phyloP scores from a whole-genome alignment of 2,113 vertebrate genomes.

The Indicator maculatus region DNA sequence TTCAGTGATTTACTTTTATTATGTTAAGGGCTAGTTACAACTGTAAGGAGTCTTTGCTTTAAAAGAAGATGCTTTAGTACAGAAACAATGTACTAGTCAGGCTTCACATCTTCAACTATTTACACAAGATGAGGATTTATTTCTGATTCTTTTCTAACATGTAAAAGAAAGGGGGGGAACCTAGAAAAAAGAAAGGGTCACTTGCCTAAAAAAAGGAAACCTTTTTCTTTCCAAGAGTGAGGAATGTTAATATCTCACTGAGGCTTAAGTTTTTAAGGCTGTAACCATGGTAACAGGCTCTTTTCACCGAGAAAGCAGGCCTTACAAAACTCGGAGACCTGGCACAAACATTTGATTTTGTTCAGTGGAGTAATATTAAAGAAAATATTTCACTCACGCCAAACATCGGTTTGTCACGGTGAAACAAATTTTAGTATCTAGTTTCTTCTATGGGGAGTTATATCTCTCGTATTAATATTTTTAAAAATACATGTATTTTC shows the following conservation, averaged over 20 bases:
- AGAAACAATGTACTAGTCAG: slow-evolving; percentile 59
- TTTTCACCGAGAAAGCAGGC: slow-evolving; percentile 81
- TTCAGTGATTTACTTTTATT: slow-evolving; percentile 63
- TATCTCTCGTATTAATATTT: neutral
- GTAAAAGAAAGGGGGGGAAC: slow-evolving; percentile 57
- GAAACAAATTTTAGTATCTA: slow-evolving; percentile 40
- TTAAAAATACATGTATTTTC: neutral
- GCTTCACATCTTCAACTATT: slow-evolving; percentile 67
- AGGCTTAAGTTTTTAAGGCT: slow-evolving; percentile 84
- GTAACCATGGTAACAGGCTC: slow-evolving; percentile 85
- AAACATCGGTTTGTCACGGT: slow-evolving; percentile 60
- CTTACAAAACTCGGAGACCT: slow-evolving; percentile 69
- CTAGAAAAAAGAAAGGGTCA: slow-evolving; percentile 56
- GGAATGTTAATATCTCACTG: slow-evolving; percentile 89
- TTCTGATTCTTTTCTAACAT: slow-evolving; percentile 65
- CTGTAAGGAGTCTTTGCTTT: slow-evolving; percentile 60
- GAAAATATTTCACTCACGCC: slow-evolving; percentile 57
- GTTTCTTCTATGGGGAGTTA: neutral
- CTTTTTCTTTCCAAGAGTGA: slow-evolving; percentile 73
- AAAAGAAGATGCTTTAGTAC: slow-evolving; percentile 59
- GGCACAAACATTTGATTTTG: slow-evolving; percentile 76
- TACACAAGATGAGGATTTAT: slow-evolving; percentile 72
- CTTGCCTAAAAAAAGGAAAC: slow-evolving; percentile 70
- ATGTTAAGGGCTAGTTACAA: slow-evolving; percentile 38
- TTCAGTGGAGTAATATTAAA: slow-evolving; percentile 70